A percentile compares a stretch with the other conserved stretches of the same genome.
These are phyloP conservation scores for Macroteleia sp. DNA, from an alignment of 2,888 invertebrate species.

Conservation along the genomic window DNA sequence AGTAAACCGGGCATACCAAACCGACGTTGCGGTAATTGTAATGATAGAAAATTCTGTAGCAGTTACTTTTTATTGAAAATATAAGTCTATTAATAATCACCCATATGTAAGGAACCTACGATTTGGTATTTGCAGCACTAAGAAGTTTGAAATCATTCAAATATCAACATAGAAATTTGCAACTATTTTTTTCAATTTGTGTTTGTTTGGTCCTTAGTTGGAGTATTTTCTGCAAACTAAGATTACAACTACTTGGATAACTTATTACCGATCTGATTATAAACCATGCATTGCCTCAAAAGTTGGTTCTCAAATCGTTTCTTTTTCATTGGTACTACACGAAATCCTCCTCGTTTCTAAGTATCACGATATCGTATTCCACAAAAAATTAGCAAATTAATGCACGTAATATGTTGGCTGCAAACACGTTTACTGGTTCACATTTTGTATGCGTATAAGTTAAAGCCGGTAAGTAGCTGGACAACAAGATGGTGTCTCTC, in stretches of 20 bases:
- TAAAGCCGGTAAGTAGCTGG: constrained; percentile 68
- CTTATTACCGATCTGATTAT: constrained; percentile 48
- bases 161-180: constrained; percentile 49
- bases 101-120: no score
- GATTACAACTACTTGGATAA: constrained; percentile 79
- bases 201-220: constrained; percentile 70
- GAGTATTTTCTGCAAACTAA: constrained; percentile 80
- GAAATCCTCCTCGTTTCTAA: constrained; percentile 46
- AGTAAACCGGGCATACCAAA: constrained; percentile 31
- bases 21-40: constrained; percentile 11
- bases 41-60: no score
- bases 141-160: constrained; percentile 46
- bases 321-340: constrained; percentile 1
- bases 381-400: constrained; percentile 80
- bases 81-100: no score
- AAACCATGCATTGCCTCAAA: constrained; percentile 32
- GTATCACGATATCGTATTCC: constrained; percentile 79
- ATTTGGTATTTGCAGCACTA: no score
- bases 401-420: constrained; percentile 81
- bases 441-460: constrained; percentile 76
- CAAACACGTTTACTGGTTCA: constrained; percentile 79
- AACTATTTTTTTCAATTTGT: constrained; percentile 78
- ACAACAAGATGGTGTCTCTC: constrained; percentile 62
- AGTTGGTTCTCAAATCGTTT: background rate
- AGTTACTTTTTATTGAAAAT: no score